Conservation (phyloP, 2,113 vertebrate genomes). For the Cettia cetti region DNA sequence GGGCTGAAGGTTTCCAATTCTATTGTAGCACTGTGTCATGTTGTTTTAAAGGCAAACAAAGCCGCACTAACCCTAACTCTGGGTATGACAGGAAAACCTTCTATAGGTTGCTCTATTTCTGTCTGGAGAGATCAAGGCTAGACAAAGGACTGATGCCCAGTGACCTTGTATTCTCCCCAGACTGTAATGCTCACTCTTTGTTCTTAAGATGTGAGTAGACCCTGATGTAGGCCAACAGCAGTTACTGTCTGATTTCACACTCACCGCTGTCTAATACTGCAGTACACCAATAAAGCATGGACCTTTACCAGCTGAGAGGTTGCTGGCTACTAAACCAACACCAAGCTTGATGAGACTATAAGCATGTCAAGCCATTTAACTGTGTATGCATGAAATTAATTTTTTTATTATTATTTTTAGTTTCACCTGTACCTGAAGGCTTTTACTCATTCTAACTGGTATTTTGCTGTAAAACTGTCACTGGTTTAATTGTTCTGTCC, state of each 20-base stretch:
- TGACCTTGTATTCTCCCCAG: conserved; percentile 4
- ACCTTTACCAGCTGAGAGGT: background rate
- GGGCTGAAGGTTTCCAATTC: background rate
- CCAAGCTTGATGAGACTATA: conserved; percentile 57
- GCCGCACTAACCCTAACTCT: background rate
- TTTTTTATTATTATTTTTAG: conserved; percentile 55
- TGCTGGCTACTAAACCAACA: conserved; percentile 58
- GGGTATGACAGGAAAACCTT: background rate
- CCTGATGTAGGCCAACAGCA: conserved; percentile 51
- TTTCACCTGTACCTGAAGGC: conserved; percentile 64
- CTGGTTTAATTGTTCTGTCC: conserved; percentile 70
- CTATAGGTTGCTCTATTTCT: background rate
- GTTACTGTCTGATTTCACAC: conserved; percentile 66
- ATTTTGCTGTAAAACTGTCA: conserved; percentile 75
- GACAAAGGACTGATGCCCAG: conserved; percentile 20
- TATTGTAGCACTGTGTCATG: background rate
- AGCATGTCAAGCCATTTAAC: conserved; percentile 70
- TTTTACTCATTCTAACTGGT: conserved; percentile 71
- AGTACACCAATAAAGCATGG: conserved; percentile 61
- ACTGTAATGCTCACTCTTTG: conserved; percentile 8
- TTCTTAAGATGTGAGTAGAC: background rate
- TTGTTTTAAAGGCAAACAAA: background rate
- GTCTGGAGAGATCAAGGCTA: background rate
- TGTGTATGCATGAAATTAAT: conserved; percentile 72
- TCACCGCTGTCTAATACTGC: conserved; percentile 24